A percentile compares a stretch with the other conserved stretches of the same genome.
Evolutionary conservation across 2,888 invertebrate species (phyloP).

Genomic region (Venustoraphidia nigricollis): DNA sequence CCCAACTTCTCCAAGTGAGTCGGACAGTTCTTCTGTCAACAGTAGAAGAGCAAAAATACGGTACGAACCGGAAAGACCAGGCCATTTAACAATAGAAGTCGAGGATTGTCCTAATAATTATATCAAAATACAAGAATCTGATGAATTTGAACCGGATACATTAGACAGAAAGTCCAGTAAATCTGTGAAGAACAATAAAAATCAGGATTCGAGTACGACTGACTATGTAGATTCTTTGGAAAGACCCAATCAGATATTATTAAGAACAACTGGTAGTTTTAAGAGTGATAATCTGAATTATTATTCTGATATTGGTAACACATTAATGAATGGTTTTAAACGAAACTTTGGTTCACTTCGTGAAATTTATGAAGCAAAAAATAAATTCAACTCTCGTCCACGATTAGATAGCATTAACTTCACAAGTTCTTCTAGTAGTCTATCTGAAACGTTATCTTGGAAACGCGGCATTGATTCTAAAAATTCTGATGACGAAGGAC

Average conservation of each 20-base stretch:
- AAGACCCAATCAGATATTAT: slow-evolving; percentile 39
- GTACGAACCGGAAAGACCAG: slow-evolving; percentile 46
- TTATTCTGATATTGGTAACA: slow-evolving; percentile 17
- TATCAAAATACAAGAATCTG: slow-evolving; percentile 60
- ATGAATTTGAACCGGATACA: slow-evolving; percentile 75
- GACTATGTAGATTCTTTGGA: slow-evolving; percentile 40
- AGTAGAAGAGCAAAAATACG: slow-evolving; percentile 33
- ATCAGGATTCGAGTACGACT: slow-evolving; percentile 23
- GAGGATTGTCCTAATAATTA: slow-evolving; percentile 68
- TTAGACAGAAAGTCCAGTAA: slow-evolving; percentile 62
- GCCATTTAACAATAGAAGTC: slow-evolving; percentile 70
- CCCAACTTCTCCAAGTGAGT: slow-evolving; percentile 40
- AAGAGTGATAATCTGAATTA: slow-evolving; percentile 30
- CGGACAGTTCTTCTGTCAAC: slow-evolving; percentile 38
- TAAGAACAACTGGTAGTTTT: slow-evolving; percentile 57
- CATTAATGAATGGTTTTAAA: slow-evolving; percentile 24
- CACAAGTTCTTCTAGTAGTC: slow-evolving; percentile 9
- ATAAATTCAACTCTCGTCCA: slow-evolving; percentile 30
- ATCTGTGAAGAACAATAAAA: slow-evolving; percentile 15
- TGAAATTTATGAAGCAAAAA: slow-evolving; percentile 55
- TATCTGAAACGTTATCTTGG: slow-evolving; percentile 21
- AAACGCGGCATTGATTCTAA: slow-evolving; percentile 24
- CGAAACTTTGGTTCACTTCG: slow-evolving; percentile 51
- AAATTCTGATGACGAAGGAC: slow-evolving; percentile 34
- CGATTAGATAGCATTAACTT: slow-evolving; percentile 19